These are phyloP conservation scores for Ianthella basta DNA, from an alignment of 37 sponge, comb jelly and placozoan species.

Conservation along the genomic window DNA sequence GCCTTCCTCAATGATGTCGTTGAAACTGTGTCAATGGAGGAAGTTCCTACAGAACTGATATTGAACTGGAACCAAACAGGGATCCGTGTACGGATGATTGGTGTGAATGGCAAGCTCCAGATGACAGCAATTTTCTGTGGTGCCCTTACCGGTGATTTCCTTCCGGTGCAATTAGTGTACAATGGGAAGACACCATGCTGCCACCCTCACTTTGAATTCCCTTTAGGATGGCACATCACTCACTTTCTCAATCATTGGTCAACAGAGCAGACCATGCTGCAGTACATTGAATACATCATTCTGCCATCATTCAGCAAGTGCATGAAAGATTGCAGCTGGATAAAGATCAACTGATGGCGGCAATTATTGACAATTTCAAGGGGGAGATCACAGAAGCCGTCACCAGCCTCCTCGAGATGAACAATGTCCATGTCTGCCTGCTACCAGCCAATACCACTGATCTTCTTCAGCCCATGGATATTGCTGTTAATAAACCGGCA, in stretches of 20 bases:
- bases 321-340: background rate
- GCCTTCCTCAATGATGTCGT: conserved; percentile 20
- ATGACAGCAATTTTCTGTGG: conserved; percentile 42
- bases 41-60: conserved; percentile 29
- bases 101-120: conserved; percentile 23
- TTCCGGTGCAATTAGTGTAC: conserved; percentile 35
- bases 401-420: background rate
- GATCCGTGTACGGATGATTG: conserved; percentile 37
- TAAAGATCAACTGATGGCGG: background rate
- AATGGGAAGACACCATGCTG: conserved; percentile 33
- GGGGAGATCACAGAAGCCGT: conserved; percentile 24
- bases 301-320: conserved; percentile 10
- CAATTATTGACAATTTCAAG: conserved; percentile 36
- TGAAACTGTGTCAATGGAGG: conserved; percentile 20
- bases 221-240: conserved; percentile 34
- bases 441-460: conserved; percentile 41
- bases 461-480: conserved; percentile 38
- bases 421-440: conserved; percentile 33
- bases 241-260: conserved; percentile 41
- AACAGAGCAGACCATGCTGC: conserved; percentile 33
- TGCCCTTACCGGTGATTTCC: conserved; percentile 28
- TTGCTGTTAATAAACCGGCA: conserved; percentile 38
- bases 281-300: conserved; percentile 35
- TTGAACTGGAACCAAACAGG: conserved; percentile 49
- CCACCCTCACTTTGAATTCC: conserved; percentile 39